A percentile compares a stretch with the other conserved stretches of the same genome.
phyloP scores from a whole-genome alignment of 1,140 invertebrate species.

The Drosophila novamexicana region DNA sequence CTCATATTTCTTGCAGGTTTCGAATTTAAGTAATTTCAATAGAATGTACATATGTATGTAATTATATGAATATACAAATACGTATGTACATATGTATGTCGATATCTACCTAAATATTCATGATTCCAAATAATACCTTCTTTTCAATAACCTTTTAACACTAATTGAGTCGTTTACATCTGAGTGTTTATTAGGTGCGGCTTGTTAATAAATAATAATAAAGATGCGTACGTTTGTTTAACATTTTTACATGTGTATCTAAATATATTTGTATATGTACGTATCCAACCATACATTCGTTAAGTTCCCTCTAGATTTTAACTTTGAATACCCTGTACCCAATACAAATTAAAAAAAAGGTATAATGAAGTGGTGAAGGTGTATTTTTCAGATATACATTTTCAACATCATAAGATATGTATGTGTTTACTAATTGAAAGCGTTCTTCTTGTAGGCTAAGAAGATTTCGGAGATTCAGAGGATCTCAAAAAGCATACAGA shows the following conservation, averaged over 20 bases:
- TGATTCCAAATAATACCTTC: background rate
- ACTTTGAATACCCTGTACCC: background rate
- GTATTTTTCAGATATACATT: too few relatives aligned
- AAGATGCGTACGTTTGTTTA: background rate
- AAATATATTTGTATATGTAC: background rate
- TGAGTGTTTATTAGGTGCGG: background rate
- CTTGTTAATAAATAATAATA: background rate
- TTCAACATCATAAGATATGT: too few relatives aligned
- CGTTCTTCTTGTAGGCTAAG: background rate
- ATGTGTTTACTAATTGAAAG: too few relatives aligned
- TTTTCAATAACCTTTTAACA: conserved; percentile 4
- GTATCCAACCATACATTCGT: background rate
- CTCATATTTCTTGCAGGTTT: too few relatives aligned
- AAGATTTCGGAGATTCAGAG: too few relatives aligned
- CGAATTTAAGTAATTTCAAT: too few relatives aligned
- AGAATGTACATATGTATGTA: too few relatives aligned
- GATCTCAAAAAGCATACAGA: too few relatives aligned
- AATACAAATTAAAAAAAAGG: too few relatives aligned
- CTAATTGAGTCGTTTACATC: conserved; percentile 10
- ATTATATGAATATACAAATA: too few relatives aligned
- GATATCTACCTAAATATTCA: background rate
- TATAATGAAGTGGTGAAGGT: too few relatives aligned
- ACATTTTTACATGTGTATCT: conserved; percentile 2
- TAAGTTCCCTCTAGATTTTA: background rate
- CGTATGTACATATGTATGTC: too few relatives aligned